Percentiles rank a stretch among this genome's conserved stretches.
Conservation (phyloP, 2,113 vertebrate species). For the Gorsachius goisagi region DNA sequence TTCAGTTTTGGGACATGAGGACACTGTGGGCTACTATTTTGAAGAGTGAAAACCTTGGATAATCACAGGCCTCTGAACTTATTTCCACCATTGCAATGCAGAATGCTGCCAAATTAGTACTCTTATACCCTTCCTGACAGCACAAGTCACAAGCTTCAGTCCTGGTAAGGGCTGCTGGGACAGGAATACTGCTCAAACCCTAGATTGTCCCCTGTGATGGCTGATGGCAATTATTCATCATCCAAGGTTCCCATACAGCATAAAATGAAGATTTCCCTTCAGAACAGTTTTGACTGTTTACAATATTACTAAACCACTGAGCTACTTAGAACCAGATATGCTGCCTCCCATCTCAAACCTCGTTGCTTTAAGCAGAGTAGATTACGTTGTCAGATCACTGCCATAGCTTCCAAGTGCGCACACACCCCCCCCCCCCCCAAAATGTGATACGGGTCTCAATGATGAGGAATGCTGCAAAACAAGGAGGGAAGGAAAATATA, state of each 20-base stretch:
- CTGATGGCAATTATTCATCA: not conserved
- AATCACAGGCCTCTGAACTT: not conserved
- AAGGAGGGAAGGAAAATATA: not conserved
- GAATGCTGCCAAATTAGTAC: not conserved
- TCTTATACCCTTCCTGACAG: not conserved
- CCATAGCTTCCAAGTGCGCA: not conserved
- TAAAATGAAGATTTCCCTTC: not conserved
- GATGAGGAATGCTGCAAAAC: not conserved
- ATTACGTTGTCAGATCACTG: not conserved
- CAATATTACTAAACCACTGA: not conserved
- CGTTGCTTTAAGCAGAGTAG: not conserved
- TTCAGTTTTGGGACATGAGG: not conserved
- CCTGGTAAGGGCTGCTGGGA: not conserved
- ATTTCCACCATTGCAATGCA: not conserved
- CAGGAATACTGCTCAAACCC: not conserved
- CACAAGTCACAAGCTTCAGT: not conserved
- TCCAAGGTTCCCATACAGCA: not conserved
- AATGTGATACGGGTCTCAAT: rapidly evolving
- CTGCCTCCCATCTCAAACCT: not conserved
- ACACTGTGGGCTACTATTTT: not conserved
- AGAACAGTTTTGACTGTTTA: not conserved
- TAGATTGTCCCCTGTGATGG: rapidly evolving
- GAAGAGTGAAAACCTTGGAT: not conserved
- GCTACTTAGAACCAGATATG: not conserved
- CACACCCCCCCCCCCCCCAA: rapidly evolving